A percentile compares a stretch with the other conserved stretches of the same genome.
phyloP scores from a whole-genome alignment of 37 sponge, comb jelly and placozoan genomes.

The Haliclona indistincta region DNA sequence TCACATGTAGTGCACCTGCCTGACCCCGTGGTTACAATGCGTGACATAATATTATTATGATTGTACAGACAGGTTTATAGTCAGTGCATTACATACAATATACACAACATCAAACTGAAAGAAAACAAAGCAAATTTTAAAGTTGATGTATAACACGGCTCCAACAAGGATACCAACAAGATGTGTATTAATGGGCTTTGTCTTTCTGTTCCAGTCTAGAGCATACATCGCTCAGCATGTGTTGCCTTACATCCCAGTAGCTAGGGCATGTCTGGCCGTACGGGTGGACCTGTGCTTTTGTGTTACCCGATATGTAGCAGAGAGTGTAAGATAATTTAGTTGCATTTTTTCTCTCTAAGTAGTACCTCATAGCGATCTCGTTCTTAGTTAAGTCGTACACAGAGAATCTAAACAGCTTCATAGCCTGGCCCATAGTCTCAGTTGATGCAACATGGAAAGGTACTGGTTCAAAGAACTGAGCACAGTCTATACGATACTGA shows the following conservation, averaged over 20 bases:
- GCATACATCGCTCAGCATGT: constrained; percentile 42
- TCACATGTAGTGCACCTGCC: no score
- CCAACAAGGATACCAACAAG: not conserved
- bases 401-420: constrained; percentile 70
- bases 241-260: constrained; percentile 57
- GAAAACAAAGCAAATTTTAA: not conserved
- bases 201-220: constrained; percentile 24
- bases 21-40: no score
- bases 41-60: no score
- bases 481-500: constrained; percentile 65
- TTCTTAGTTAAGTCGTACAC: constrained; percentile 57
- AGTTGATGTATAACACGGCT: not conserved
- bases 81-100: not conserved
- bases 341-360: constrained; percentile 58
- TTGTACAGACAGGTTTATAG: no score
- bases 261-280: constrained; percentile 45
- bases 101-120: not conserved
- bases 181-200: not conserved
- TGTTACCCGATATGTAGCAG: constrained; percentile 47
- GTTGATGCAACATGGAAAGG: constrained; percentile 40
- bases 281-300: constrained; percentile 55
- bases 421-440: constrained; percentile 40
- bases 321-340: constrained; percentile 56
- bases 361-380: constrained; percentile 55
- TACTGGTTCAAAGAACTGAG: constrained; percentile 77